A percentile compares a stretch with the other conserved stretches of the same genome.
phyloP scores from a whole-genome alignment of 35 echinoderm and acorn worm species.

The Diadema setosum region DNA sequence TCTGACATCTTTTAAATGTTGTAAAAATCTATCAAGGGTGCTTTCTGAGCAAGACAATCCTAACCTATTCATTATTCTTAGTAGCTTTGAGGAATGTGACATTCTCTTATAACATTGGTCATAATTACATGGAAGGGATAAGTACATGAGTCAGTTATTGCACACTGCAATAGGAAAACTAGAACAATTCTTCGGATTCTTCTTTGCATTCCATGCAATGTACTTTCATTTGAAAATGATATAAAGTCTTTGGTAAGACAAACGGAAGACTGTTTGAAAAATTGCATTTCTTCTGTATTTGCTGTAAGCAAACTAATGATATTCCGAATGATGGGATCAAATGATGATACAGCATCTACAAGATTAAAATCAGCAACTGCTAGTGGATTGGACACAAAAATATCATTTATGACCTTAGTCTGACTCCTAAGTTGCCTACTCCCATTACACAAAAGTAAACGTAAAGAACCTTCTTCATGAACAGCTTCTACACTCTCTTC shows the following conservation, averaged over 20 bases:
- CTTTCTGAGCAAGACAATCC: slow-evolving; percentile 18
- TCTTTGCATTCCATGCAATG: neutral
- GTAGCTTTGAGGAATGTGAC: slow-evolving; percentile 43
- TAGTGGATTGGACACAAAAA: neutral
- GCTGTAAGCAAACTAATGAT: neutral
- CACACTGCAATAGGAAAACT: slow-evolving; percentile 19
- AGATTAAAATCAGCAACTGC: slow-evolving; percentile 3
- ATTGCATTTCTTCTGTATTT: slow-evolving; percentile 2
- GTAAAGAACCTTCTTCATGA: neutral
- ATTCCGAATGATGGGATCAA: neutral
- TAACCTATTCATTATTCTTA: slow-evolving; percentile 26
- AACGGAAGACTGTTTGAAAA: slow-evolving; percentile 12
- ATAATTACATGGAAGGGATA: slow-evolving; percentile 46
- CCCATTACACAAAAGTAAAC: neutral
- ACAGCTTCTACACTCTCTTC: neutral
- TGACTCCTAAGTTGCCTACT: neutral
- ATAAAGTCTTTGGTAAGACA: neutral
- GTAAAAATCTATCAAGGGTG: slow-evolving; percentile 25
- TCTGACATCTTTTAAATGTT: slow-evolving; percentile 4
- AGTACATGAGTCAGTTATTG: slow-evolving; percentile 14
- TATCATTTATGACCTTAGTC: neutral
- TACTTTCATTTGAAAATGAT: neutral
- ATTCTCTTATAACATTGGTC: slow-evolving; percentile 37
- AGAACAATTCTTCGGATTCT: slow-evolving; percentile 4
- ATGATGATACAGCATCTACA: neutral